phyloP scores from a whole-genome alignment of 2,888 invertebrate genomes.

The Bembecia ichneumoniformis region DNA sequence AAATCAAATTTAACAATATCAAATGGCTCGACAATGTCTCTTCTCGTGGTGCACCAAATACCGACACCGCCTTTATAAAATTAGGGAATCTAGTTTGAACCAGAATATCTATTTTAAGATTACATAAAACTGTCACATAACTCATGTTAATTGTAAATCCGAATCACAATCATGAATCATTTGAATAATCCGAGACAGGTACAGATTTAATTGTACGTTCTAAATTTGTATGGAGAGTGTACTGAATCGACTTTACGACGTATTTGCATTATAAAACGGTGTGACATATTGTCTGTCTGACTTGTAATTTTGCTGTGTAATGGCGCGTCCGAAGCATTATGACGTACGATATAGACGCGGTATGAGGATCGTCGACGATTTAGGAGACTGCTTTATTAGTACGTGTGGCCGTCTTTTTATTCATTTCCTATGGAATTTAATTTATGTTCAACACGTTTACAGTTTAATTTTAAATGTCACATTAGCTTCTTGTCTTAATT shows the following conservation, averaged over 20 bases:
- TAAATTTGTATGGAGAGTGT: slow-evolving; percentile 33
- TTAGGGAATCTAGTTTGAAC: not conserved
- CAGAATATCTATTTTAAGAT: not conserved
- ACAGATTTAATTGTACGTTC: slow-evolving; percentile 25
- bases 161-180: not conserved
- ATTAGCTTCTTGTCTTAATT: no score
- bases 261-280: slow-evolving; percentile 56
- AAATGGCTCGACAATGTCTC: no score
- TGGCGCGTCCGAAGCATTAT: slow-evolving; percentile 51
- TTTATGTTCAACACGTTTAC: not conserved
- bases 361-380: slow-evolving; percentile 23
- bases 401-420: slow-evolving; percentile 7
- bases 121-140: not conserved
- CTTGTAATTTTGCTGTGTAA: slow-evolving; percentile 61
- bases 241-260: slow-evolving; percentile 44
- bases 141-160: not conserved
- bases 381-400: slow-evolving; percentile 39
- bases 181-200: not conserved
- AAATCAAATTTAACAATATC: no score
- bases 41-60: no score
- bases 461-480: no score
- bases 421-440: not conserved
- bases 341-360: slow-evolving; percentile 29
- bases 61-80: no score
- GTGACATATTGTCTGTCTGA: slow-evolving; percentile 47